Percentiles rank a stretch among this genome's conserved stretches.
Conservation (phyloP, 1,140 invertebrate genomes). For the Thereuonema tuberculata region DNA sequence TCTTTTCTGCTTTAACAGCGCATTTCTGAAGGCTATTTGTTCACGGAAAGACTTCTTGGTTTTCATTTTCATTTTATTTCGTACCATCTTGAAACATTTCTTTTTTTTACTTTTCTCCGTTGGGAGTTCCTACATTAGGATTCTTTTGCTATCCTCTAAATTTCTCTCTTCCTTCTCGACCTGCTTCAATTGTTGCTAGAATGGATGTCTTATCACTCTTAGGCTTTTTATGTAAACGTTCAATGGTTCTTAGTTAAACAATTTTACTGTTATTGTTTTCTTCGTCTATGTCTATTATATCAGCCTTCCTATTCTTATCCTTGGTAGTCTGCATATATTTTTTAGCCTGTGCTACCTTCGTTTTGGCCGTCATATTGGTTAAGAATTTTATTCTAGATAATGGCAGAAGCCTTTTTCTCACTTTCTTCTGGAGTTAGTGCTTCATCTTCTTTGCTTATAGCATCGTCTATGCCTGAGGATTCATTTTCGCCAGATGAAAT, state of each 20-base stretch:
- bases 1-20: slow-evolving; percentile 70
- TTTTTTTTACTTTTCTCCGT: slow-evolving; percentile 78
- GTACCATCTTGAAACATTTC: slow-evolving; percentile 92
- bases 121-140: slow-evolving; percentile 88
- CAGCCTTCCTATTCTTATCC: slow-evolving; percentile 38
- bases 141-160: slow-evolving; percentile 76
- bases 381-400: too few species aligned
- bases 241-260: slow-evolving; percentile 74
- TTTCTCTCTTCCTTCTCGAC: slow-evolving; percentile 60
- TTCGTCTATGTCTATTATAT: slow-evolving; percentile 28
- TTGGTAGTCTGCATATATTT: too few species aligned
- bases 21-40: slow-evolving; percentile 58
- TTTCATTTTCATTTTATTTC: slow-evolving; percentile 75
- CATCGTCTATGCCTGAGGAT: too few species aligned
- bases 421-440: too few species aligned
- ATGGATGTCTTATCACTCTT: slow-evolving; percentile 78
- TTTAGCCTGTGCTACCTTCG: too few species aligned
- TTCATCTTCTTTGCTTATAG: too few species aligned
- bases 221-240: slow-evolving; percentile 86
- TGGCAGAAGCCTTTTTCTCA: too few species aligned
- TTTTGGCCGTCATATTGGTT: too few species aligned
- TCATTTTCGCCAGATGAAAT: too few species aligned
- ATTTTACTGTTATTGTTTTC: slow-evolving; percentile 29
- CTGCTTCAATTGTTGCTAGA: slow-evolving; percentile 59
- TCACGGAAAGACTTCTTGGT: slow-evolving; percentile 84